Evolutionary conservation across 2,113 vertebrate genomes (phyloP).

Genomic region (Aix galericulata): DNA sequence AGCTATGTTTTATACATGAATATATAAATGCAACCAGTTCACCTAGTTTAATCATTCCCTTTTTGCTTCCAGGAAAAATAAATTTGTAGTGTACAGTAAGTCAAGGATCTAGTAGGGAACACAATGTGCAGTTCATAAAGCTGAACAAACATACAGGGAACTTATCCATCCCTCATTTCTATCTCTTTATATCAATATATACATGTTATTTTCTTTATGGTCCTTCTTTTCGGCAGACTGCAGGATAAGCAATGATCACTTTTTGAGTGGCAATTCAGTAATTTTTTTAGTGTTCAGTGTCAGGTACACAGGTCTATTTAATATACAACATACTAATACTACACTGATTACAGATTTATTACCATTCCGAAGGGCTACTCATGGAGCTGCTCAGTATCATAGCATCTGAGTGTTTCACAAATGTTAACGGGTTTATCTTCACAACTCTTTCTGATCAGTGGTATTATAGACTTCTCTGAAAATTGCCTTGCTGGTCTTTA

Average conservation of each 20-base stretch:
- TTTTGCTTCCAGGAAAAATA: slow-evolving; percentile 20
- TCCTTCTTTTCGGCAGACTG: neutral
- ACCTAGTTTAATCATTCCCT: slow-evolving; percentile 4
- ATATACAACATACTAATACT: neutral
- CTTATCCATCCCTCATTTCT: neutral
- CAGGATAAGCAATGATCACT: neutral
- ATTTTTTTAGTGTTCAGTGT: neutral
- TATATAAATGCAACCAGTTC: neutral
- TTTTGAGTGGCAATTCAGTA: neutral
- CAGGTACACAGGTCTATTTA: neutral
- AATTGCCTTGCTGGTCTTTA: neutral
- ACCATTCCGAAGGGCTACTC: neutral
- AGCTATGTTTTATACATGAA: neutral
- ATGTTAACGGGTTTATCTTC: neutral
- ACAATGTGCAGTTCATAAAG: slow-evolving; percentile 29
- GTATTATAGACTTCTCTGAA: neutral
- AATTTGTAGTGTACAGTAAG: neutral
- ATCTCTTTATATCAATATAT: neutral
- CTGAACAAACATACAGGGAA: neutral
- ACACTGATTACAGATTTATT: slow-evolving; percentile 14
- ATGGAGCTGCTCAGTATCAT: neutral
- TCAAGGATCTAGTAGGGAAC: slow-evolving; percentile 30
- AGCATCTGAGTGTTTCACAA: neutral
- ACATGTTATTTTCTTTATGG: rapidly evolving
- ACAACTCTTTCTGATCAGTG: neutral